phyloP scores from a whole-genome alignment of 1,140 invertebrate genomes.

The Laupala kohalensis region DNA sequence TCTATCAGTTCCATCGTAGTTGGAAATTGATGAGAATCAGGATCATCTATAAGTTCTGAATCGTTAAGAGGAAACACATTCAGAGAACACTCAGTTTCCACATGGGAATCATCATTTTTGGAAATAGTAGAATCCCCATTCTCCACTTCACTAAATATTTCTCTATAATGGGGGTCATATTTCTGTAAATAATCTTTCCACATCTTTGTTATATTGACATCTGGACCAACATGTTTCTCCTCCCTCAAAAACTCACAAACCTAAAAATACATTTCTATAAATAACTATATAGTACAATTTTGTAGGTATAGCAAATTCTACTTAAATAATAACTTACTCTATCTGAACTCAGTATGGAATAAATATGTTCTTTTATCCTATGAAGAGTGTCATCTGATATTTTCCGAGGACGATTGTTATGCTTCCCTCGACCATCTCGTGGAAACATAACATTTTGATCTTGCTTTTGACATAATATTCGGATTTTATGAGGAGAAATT shows the following conservation, averaged over 20 bases:
- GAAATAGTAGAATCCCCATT: constrained; percentile 1
- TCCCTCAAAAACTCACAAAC: constrained; percentile 21
- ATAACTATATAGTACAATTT: not conserved
- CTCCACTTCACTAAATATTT: not conserved
- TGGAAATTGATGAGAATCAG: not conserved
- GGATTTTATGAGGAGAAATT: constrained; percentile 38
- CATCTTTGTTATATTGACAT: constrained; percentile 43
- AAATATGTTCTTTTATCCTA: constrained; percentile 38
- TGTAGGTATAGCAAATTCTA: not conserved
- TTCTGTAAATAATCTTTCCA: constrained; percentile 39
- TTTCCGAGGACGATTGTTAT: constrained; percentile 34
- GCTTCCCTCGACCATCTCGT: constrained; percentile 36
- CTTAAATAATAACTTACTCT: not conserved
- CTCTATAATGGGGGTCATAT: constrained; percentile 32
- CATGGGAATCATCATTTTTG: not conserved
- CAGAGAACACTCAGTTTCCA: too few relatives aligned
- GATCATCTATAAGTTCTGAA: not conserved
- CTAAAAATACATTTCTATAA: not conserved
- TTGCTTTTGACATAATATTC: constrained; percentile 40
- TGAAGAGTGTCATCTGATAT: constrained; percentile 33
- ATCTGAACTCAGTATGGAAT: constrained; percentile 14
- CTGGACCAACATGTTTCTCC: constrained; percentile 27
- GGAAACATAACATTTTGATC: constrained; percentile 42
- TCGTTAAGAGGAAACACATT: too few relatives aligned
- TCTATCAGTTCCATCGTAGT: not conserved